Evolutionary conservation across 2,797 vertebrate species (phyloP), one percentile per base, ranked within the genome.

Genomic region (Gymnoscopelus microlampas): DNA sequence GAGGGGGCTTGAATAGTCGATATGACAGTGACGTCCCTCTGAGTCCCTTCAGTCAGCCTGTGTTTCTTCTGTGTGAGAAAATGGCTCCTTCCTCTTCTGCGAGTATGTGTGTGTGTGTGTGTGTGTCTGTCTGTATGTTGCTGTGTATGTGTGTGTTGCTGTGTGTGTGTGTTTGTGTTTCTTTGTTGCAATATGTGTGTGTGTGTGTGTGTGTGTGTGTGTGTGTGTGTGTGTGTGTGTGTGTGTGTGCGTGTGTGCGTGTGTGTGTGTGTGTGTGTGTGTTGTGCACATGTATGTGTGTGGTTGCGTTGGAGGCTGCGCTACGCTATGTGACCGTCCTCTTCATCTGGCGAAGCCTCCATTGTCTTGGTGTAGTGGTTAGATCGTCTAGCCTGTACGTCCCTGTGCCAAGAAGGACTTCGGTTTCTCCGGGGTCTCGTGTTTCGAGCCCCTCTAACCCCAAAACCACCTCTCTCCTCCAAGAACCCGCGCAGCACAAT

Each of bases 331-430:
- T 78, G 71, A 71, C 70, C 69, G 80, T 86, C 76, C 67, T 79
- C 75, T 82, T 71, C 76, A 79, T 84, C 73, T 73, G 50, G 58
- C 61, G 53, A 75, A 69, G 73, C 23, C 24, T 77, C 65, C 76
- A 68, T 71, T 51, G 76, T 74, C 77, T 80, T 68, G 76, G 63
- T 73, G 69, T 77, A 82, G 77, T 79, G 48, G 56, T 48, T 48
- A 48, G n/a, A 8, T 14, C 44, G 13, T n/a, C 48, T 49, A 1
- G 66, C 80, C 66, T 76, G 71, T 68, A 73, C 73, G 76, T 77
- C 79, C 66, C 73, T 5, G 85, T 93, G 89, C 87, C 90, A 91
- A 90, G 84, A 76, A 70, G 73, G 81, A 88, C 80, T 87, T 81
- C 53, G 26, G 71, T 85, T 86, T 86, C 74, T 82, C 72, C 50